Evolutionary conservation across 2,888 invertebrate genomes (phyloP).

Genomic region (Ennomos erosarius): DNA sequence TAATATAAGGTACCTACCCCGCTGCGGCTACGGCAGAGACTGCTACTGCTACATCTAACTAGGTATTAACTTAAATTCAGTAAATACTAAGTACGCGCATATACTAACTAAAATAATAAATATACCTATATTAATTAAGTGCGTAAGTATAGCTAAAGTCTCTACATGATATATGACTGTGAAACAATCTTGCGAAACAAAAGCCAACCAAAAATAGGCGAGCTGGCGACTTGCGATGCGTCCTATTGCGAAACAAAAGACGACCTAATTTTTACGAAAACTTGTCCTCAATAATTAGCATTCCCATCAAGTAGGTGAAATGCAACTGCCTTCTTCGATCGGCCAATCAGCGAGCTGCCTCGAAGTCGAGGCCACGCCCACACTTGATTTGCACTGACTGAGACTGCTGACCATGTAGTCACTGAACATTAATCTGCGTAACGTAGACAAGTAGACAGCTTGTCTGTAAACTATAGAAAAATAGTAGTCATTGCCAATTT

Average conservation of each 20-base stretch:
- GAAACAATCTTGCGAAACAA: not conserved
- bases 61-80: too few species aligned
- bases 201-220: constrained; percentile 1
- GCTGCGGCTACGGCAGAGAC: too few species aligned
- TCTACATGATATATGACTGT: not conserved
- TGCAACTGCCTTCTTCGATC: constrained; percentile 69
- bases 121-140: not conserved
- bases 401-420: constrained; percentile 20
- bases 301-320: constrained; percentile 72
- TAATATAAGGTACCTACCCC: too few species aligned
- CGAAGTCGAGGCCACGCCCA: constrained; percentile 71
- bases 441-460: constrained; percentile 12
- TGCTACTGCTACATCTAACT: too few species aligned
- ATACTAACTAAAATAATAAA: not conserved
- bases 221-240: not conserved
- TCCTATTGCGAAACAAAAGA: constrained; percentile 16
- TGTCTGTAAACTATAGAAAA: constrained; percentile 21
- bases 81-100: too few species aligned
- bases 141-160: not conserved
- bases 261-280: constrained; percentile 42
- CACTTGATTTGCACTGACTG: constrained; percentile 57
- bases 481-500: not conserved
- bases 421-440: constrained; percentile 22
- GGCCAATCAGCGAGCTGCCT: constrained; percentile 65
- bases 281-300: constrained; percentile 61